Evolutionary conservation across 2,888 invertebrate genomes (phyloP).

Genomic region (Villa cingulata): DNA sequence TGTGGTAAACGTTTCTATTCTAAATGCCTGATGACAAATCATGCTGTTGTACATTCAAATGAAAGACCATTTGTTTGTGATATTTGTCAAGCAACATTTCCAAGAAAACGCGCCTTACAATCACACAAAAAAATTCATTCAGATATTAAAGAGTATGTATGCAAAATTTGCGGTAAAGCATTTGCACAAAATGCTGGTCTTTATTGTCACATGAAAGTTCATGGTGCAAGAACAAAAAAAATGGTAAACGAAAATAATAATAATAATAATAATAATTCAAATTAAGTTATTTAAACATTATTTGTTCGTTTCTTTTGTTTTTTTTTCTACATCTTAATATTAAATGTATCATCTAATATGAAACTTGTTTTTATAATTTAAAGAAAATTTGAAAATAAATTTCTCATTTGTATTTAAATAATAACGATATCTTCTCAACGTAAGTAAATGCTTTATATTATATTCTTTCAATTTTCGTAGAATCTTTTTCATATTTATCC

Average conservation of each 20-base stretch:
- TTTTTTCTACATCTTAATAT: too few relatives aligned
- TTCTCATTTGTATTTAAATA: too few relatives aligned
- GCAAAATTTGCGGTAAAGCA: constrained; percentile 25
- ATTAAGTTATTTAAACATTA: too few relatives aligned
- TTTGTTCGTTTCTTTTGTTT: too few relatives aligned
- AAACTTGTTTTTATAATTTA: too few relatives aligned
- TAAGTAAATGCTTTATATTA: too few relatives aligned
- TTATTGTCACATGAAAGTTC: constrained; percentile 30
- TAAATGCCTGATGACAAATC: constrained; percentile 23
- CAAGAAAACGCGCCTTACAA: constrained; percentile 25
- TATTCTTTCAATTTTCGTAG: too few relatives aligned
- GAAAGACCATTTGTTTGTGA: constrained; percentile 18
- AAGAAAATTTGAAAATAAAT: too few relatives aligned
- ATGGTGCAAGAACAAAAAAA: constrained; percentile 10
- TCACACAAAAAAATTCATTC: constrained; percentile 27
- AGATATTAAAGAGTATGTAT: constrained; percentile 26
- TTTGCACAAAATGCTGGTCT: constrained; percentile 30
- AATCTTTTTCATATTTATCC: too few relatives aligned
- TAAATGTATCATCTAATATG: too few relatives aligned
- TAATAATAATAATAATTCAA: too few relatives aligned
- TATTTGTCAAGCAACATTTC: constrained; percentile 24
- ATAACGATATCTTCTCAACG: too few relatives aligned
- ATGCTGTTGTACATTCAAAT: constrained; percentile 26
- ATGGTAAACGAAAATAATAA: not conserved
- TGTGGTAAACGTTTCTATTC: constrained; percentile 25